These are phyloP conservation scores for Eretmochelys imbricata DNA, from an alignment of 2,113 vertebrate genomes.

Conservation along the genomic window DNA sequence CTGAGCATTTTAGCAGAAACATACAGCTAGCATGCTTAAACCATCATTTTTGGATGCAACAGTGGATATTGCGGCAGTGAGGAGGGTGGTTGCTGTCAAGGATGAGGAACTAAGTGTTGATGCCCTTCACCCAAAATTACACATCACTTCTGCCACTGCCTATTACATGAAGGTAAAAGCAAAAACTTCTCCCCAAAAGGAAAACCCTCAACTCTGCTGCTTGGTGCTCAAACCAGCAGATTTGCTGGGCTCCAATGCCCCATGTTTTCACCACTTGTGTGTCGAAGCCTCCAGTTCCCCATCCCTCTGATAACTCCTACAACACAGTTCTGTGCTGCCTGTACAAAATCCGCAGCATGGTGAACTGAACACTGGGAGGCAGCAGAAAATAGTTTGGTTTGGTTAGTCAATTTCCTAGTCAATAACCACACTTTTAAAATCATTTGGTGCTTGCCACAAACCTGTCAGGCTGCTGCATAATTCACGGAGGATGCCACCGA, in stretches of 20 bases:
- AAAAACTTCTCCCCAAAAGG: rapidly evolving
- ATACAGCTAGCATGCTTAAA: background rate
- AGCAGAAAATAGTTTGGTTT: background rate
- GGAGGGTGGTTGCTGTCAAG: background rate
- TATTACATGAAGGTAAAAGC: background rate
- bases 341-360: background rate
- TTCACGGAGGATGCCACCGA: background rate
- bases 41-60: background rate
- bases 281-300: background rate
- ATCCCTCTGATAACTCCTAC: background rate
- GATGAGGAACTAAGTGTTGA: background rate
- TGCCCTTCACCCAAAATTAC: background rate
- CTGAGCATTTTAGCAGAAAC: background rate
- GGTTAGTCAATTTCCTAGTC: background rate
- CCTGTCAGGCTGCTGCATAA: background rate
- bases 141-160: background rate
- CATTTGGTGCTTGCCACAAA: background rate
- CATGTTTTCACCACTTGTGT: background rate
- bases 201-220: background rate
- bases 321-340: background rate
- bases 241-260: background rate
- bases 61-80: background rate
- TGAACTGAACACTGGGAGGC: background rate
- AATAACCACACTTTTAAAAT: background rate
- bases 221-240: no score